Evolutionary conservation across 2,113 vertebrate genomes (phyloP), one percentile per base, ranked within the genome.

Genomic region (Cacatua alba): DNA sequence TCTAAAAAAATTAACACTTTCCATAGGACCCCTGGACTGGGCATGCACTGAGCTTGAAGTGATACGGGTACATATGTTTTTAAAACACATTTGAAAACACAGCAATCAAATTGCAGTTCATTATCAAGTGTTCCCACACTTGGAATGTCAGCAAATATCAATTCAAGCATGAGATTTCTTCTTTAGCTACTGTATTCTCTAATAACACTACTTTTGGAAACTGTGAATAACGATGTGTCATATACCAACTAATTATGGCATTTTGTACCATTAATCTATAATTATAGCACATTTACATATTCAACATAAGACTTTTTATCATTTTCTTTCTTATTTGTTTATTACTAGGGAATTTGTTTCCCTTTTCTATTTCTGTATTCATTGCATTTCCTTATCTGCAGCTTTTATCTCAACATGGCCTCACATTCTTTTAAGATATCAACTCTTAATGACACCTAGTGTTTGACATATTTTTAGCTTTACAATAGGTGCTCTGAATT

Each of bases 221-320:
- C 51, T 41, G 23, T 64, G 79, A 93, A 57, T 86, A 92, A 80
- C 49, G 69, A 57, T 69, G 72, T 57, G 74, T 60, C 71, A 86
- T 77, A 74, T 39, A 46, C 31, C 74, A 82, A 77, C 44, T 93
- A 86, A 90, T 92, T 77, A 86, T 88, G 35, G n/a, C 11, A 77
- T 90, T 96, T 94, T 74, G 18, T 72, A 65, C 67, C n/a, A 62
- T 93, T 95, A 80, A 88, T 93, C 59, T 83, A 25, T 94, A 92
- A 90, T 95, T 95, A 77, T 49, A 93, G 59, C 6, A 35, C 21
- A 59, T 95, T 94, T 86, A 16, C 71, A 79, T 94, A 83, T 69
- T 72, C 49, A 80, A 1, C 46, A 18, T 72, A 55, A 39, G 82
- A 64, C 63, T 48, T 83, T 91, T 95, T 44, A 62, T 88, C 28